phyloP scores from a whole-genome alignment of 30 jellyfish, hydroid and myxozoan species.

The Chrysaora quinquecirrha region DNA sequence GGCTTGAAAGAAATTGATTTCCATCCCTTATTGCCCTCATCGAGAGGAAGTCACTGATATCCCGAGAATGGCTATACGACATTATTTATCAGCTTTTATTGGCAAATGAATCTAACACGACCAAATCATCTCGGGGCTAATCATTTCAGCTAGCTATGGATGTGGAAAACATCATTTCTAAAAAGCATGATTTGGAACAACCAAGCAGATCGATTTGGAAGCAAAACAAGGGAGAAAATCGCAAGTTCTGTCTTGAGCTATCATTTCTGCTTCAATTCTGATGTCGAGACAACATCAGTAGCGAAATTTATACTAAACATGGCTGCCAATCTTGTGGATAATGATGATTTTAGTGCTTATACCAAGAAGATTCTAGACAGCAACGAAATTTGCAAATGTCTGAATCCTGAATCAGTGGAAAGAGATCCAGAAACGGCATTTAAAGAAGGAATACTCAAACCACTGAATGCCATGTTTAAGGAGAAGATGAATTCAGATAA shows the following conservation, averaged over 20 bases:
- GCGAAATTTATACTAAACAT: constrained; percentile 42
- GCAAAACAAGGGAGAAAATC: constrained; percentile 35
- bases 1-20: constrained; percentile 58
- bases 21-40: constrained; percentile 46
- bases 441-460: constrained; percentile 46
- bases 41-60: constrained; percentile 48
- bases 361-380: constrained; percentile 30
- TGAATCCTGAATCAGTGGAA: constrained; percentile 40
- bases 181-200: constrained; percentile 47
- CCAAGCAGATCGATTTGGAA: constrained; percentile 21
- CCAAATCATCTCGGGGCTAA: no score
- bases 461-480: constrained; percentile 27
- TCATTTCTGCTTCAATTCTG: constrained; percentile 58
- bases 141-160: constrained; percentile 47
- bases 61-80: constrained; percentile 69
- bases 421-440: constrained; percentile 43
- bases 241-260: constrained; percentile 46
- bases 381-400: background rate
- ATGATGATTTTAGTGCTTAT: constrained; percentile 27
- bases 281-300: constrained; percentile 38
- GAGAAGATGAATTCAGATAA: background rate
- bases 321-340: constrained; percentile 64
- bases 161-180: constrained; percentile 66
- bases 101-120: background rate
- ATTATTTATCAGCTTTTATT: background rate